Evolutionary conservation across 2,113 vertebrate genomes (phyloP).

Genomic region (Labrus mixtus): DNA sequence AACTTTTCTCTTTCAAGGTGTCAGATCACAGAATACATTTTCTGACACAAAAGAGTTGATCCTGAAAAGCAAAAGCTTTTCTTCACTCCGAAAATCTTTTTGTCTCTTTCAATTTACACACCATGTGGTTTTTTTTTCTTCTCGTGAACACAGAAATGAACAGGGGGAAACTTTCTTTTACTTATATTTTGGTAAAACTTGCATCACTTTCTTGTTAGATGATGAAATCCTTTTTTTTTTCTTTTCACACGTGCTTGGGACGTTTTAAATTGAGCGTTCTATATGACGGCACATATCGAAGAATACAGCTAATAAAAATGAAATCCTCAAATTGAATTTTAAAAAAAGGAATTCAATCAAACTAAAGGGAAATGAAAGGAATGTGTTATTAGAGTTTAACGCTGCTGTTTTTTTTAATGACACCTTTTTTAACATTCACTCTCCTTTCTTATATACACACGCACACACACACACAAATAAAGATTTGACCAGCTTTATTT

Average conservation of each 20-base stretch:
- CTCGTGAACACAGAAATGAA: neutral
- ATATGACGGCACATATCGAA: neutral
- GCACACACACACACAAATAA: neutral
- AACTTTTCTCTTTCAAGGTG: conserved; percentile 42
- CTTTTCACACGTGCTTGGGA: neutral
- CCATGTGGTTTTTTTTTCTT: neutral
- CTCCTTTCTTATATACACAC: neutral
- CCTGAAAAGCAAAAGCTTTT: conserved; percentile 11
- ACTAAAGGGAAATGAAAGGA: neutral
- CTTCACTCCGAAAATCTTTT: conserved; percentile 1
- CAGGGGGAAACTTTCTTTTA: neutral
- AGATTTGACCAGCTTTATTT: conserved; percentile 42
- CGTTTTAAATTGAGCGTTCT: neutral
- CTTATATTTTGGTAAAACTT: neutral
- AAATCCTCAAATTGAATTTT: neutral
- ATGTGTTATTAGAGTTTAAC: neutral
- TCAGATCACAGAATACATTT: conserved; percentile 35
- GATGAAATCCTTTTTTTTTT: neutral
- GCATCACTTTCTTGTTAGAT: neutral
- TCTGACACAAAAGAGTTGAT: conserved; percentile 23
- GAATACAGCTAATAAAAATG: neutral
- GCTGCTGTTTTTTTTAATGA: neutral
- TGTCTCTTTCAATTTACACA: neutral
- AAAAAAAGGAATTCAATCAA: neutral
- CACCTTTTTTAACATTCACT: conserved; percentile 8